These are phyloP conservation scores for Drosophila lacicola DNA, from an alignment of 2,888 invertebrate species.

Conservation along the genomic window DNA sequence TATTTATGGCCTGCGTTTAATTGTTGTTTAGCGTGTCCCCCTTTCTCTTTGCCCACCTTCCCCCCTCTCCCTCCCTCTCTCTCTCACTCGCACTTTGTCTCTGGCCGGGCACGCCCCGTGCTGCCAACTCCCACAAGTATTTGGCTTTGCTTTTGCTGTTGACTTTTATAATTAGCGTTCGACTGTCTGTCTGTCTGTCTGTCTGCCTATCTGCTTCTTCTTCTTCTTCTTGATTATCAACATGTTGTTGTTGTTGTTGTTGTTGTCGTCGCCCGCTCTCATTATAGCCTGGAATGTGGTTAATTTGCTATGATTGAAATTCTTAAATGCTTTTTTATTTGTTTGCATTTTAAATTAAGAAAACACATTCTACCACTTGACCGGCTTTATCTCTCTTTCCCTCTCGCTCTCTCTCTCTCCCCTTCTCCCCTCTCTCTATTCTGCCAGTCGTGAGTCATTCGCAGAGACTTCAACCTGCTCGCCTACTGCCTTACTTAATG, in stretches of 20 bases:
- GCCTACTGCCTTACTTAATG: conserved; percentile 60
- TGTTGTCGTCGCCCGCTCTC: conserved; percentile 49
- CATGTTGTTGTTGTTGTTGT: conserved; percentile 7
- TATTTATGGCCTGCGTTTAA: conserved; percentile 74
- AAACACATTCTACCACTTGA: conserved; percentile 31
- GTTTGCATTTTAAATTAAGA: conserved; percentile 73
- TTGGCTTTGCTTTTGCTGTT: conserved; percentile 32
- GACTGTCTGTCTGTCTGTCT: background rate
- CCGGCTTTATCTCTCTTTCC: conserved; percentile 13
- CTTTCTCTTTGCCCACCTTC: background rate
- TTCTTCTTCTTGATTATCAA: background rate
- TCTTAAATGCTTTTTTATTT: conserved; percentile 68
- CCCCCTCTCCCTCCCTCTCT: background rate
- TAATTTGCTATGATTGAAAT: conserved; percentile 77
- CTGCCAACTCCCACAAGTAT: conserved; percentile 5
- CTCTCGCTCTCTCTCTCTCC: too few species aligned
- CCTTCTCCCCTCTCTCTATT: background rate
- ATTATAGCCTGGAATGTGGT: conserved; percentile 69
- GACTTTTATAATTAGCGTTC: conserved; percentile 64
- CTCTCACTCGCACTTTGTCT: conserved; percentile 40
- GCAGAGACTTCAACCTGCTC: conserved; percentile 47
- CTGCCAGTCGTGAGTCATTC: conserved; percentile 46
- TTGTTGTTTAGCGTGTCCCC: conserved; percentile 67
- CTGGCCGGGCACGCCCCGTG: conserved; percentile 38
- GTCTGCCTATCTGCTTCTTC: background rate